Base-by-base conservation (phyloP, 2,113 vertebrate species). In the Rhinichthys klamathensis region DNA sequence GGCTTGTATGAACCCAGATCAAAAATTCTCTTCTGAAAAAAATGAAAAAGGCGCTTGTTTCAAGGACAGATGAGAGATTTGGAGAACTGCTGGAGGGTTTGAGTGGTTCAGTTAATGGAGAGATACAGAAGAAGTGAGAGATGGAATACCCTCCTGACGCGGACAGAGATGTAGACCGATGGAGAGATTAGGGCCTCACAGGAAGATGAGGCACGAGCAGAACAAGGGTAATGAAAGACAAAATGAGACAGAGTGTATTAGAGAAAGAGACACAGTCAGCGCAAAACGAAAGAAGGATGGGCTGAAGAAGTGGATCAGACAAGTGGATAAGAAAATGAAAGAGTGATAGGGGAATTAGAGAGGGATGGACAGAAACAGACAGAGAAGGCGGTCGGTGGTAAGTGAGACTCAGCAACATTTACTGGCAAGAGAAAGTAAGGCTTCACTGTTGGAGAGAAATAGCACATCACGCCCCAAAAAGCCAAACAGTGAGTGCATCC, bases 331-430 rank as follows among this genome's bases (percentile, higher is more conserved):
- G 38, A 49, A 58, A 70, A 18, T 80, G 58, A 63, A 84, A 25
- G 15, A 38, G 15, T n/a, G 27, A 41, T 54, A 69, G 46, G 41
- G 35, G 25, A 69, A 58, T 49, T 35, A 77, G 67, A 54, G 32
- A 74, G 69, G 65, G 89, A 89, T 75, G 80, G 89, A 90, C 23
- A 84, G 85, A 73, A 56, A 46, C 30, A 83, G 90, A 92, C 90
- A 89, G 90, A 91, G 87, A 85, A 90, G 79, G 84, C 77, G 72
- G 88, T 87, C 75, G 69, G 46, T 41, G 75, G 75, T 84, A 86
- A 84, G 65, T 54, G 80, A 75, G 87, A 81, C 61, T 81, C 80
- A 88, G 89, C 91, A 92, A 89, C 91, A 90, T 91, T 91, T 88
- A 83, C 86, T 87, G 65, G 27, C 82, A 69, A 41, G 25, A 21